phyloP scores from a whole-genome alignment of 2,113 vertebrate species.

The Cinclus cinclus region DNA sequence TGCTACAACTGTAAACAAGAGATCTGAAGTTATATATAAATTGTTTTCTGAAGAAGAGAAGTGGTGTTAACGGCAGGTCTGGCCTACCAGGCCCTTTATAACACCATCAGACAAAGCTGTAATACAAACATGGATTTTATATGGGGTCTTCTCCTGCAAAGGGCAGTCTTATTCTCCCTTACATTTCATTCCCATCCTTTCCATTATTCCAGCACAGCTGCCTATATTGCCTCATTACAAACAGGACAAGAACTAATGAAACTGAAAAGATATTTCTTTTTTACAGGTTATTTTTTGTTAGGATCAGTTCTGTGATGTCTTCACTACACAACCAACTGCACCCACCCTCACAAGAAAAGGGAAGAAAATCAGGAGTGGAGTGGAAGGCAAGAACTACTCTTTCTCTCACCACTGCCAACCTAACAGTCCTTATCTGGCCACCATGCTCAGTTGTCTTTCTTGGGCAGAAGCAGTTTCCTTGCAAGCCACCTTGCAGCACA shows the following conservation, averaged over 20 bases:
- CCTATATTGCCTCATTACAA: neutral
- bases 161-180: neutral
- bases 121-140: neutral
- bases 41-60: neutral
- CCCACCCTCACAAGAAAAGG: neutral
- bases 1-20: neutral
- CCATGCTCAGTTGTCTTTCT: neutral
- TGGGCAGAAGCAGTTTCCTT: neutral
- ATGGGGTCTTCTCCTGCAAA: neutral
- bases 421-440: neutral
- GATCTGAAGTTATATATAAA: neutral
- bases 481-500: neutral
- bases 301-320: neutral
- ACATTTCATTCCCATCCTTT: neutral
- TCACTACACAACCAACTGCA: neutral
- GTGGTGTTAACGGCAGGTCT: neutral
- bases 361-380: neutral
- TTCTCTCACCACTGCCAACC: neutral
- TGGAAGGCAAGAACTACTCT: neutral
- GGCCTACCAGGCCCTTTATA: neutral
- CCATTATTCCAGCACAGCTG: neutral
- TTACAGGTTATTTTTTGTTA: neutral
- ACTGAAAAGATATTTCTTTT: neutral
- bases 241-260: neutral
- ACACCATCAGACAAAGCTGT: neutral